Evolutionary conservation across 2,888 invertebrate genomes (phyloP).

Genomic region (Odontocerum albicorne): DNA sequence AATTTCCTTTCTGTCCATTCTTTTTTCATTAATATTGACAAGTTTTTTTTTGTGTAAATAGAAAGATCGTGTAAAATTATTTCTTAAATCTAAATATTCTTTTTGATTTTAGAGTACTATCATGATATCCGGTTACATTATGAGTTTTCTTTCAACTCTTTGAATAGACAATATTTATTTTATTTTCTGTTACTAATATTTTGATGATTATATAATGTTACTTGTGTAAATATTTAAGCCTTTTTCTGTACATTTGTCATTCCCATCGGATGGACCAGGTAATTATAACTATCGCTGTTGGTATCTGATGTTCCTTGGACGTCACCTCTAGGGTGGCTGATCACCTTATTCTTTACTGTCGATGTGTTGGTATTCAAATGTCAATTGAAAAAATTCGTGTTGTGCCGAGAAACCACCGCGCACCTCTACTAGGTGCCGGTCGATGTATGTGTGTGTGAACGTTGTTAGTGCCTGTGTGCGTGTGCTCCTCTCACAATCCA

Average conservation of each 20-base stretch:
- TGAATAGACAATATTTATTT: slow-evolving; percentile 11
- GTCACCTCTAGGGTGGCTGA: slow-evolving; percentile 24
- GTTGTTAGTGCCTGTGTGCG: slow-evolving; percentile 18
- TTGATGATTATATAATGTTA: slow-evolving; percentile 23
- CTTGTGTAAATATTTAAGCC: slow-evolving; percentile 37
- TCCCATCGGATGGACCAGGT: slow-evolving; percentile 33
- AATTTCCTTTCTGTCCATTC: too few relatives aligned
- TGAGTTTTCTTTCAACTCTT: slow-evolving; percentile 16
- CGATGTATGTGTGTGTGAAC: slow-evolving; percentile 21
- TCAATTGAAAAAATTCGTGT: slow-evolving; percentile 35
- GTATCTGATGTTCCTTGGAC: slow-evolving; percentile 6
- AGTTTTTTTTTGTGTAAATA: too few relatives aligned
- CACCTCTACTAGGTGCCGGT: slow-evolving; percentile 17
- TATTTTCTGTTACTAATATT: slow-evolving; percentile 18
- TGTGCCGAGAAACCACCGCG: slow-evolving; percentile 26
- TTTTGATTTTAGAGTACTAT: too few relatives aligned
- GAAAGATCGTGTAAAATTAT: too few relatives aligned
- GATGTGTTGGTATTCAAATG: slow-evolving; percentile 76
- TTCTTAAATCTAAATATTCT: too few relatives aligned
- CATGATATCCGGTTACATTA: too few relatives aligned
- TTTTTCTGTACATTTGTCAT: slow-evolving; percentile 41
- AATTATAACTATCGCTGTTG: slow-evolving; percentile 28
- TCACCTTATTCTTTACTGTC: not conserved
- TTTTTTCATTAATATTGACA: too few relatives aligned
- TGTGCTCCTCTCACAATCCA: not conserved